These are phyloP conservation scores for Palythoa grandis DNA, from an alignment of 92 coral and sea anemone genomes.

Conservation along the genomic window DNA sequence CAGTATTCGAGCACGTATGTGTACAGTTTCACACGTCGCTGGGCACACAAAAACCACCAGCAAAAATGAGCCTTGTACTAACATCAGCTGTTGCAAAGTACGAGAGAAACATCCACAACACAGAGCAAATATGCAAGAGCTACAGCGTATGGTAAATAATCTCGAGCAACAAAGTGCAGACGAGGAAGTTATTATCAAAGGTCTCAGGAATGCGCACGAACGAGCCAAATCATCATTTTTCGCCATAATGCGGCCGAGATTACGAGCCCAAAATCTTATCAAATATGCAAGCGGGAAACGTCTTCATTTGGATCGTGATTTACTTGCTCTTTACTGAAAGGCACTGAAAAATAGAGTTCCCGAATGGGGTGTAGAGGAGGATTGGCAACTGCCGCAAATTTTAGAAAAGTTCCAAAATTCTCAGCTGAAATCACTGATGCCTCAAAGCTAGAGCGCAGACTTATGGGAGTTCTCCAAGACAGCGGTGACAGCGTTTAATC, in stretches of 20 bases:
- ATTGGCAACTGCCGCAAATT: conserved; percentile 50
- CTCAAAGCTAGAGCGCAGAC: too few species aligned
- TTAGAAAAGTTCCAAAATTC: conserved; percentile 24
- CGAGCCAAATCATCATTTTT: conserved; percentile 51
- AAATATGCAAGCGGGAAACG: conserved; percentile 33
- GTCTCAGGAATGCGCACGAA: conserved; percentile 29
- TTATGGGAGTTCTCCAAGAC: too few species aligned
- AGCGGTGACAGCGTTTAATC: too few species aligned
- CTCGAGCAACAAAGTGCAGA: conserved; percentile 43
- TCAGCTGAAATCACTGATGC: too few species aligned
- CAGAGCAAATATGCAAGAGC: conserved; percentile 13
- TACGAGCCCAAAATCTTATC: conserved; percentile 39
- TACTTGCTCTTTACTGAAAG: conserved; percentile 28
- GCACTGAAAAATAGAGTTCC: conserved; percentile 45
- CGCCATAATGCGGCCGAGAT: conserved; percentile 42
- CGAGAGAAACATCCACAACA: conserved; percentile 48
- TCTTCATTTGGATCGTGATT: conserved; percentile 32
- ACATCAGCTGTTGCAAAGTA: conserved; percentile 42
- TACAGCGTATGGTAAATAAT: conserved; percentile 54
- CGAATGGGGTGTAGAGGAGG: conserved; percentile 15
- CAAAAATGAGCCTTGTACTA: conserved; percentile 23
- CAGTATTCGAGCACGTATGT: conserved; percentile 12
- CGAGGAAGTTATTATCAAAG: conserved; percentile 26
- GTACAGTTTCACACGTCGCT: conserved; percentile 8
- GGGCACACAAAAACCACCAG: conserved; percentile 54